phyloP scores from a whole-genome alignment of 2,113 vertebrate genomes.

The Corynorhinus townsendii region DNA sequence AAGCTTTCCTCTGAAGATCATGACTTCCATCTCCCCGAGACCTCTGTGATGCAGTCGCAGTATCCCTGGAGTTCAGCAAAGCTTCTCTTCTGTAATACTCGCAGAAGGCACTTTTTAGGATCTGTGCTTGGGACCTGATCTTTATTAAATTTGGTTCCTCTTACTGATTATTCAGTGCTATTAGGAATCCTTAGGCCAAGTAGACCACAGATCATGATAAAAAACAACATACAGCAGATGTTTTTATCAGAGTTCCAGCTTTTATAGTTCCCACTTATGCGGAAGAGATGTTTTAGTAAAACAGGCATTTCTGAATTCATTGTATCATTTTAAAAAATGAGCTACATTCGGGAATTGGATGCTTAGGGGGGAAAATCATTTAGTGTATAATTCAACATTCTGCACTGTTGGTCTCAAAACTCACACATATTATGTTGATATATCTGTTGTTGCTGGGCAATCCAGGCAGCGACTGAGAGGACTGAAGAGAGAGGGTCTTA shows the following conservation, averaged over 20 bases:
- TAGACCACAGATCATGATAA: background rate
- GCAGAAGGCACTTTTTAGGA: background rate
- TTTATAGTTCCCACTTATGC: background rate
- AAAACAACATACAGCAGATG: background rate
- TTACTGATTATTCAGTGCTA: background rate
- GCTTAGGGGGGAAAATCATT: background rate
- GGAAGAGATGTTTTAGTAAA: background rate
- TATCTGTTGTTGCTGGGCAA: background rate
- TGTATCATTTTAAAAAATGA: background rate
- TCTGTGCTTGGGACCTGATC: background rate
- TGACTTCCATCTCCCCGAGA: constrained; percentile 4
- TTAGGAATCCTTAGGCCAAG: background rate
- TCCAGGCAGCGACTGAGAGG: background rate
- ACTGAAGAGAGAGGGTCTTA: background rate
- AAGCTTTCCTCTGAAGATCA: constrained; percentile 27
- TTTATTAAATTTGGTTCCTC: background rate
- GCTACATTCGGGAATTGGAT: background rate
- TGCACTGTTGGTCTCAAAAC: background rate
- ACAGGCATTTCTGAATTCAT: background rate
- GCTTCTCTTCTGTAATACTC: background rate
- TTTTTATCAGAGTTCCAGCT: background rate
- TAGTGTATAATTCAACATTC: background rate
- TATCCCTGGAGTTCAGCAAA: background rate
- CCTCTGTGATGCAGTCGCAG: background rate
- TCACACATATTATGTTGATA: background rate